Percentiles rank a stretch among this genome's conserved stretches.
These are phyloP conservation scores for Lasioglossum morio DNA, from an alignment of 2,888 invertebrate genomes.

Conservation along the genomic window DNA sequence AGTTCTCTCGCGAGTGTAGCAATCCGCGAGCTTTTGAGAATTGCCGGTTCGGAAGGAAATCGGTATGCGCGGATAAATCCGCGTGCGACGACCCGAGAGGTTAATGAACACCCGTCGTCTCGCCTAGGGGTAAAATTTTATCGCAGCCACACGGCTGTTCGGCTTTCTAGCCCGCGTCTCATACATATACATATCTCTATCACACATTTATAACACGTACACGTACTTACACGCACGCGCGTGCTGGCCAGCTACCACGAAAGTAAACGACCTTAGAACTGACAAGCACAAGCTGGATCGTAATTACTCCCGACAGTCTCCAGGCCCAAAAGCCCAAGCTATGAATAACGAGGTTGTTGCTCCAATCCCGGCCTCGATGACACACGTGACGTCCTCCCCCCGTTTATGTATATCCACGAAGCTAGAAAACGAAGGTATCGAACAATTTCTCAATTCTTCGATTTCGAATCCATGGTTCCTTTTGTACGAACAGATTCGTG, in stretches of 20 bases:
- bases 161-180: constrained; percentile 21
- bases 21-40: background rate
- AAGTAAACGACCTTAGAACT: constrained; percentile 59
- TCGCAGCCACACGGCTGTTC: constrained; percentile 3
- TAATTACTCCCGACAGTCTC: constrained; percentile 40
- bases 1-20: background rate
- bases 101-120: constrained; percentile 52
- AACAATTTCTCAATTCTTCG: background rate
- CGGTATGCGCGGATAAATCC: constrained; percentile 10
- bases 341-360: constrained; percentile 52
- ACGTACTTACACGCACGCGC: background rate
- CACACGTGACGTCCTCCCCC: background rate
- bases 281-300: constrained; percentile 33
- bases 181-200: background rate
- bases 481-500: background rate
- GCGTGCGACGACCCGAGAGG: constrained; percentile 30
- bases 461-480: background rate
- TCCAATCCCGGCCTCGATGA: constrained; percentile 8
- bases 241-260: constrained; percentile 14
- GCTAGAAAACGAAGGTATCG: background rate
- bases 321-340: constrained; percentile 35
- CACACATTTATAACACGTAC: background rate
- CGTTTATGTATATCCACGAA: background rate
- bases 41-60: constrained; percentile 7
- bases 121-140: constrained; percentile 51